These are phyloP conservation scores for Uropetala carovei DNA, from an alignment of 2,888 invertebrate species.

Conservation along the genomic window DNA sequence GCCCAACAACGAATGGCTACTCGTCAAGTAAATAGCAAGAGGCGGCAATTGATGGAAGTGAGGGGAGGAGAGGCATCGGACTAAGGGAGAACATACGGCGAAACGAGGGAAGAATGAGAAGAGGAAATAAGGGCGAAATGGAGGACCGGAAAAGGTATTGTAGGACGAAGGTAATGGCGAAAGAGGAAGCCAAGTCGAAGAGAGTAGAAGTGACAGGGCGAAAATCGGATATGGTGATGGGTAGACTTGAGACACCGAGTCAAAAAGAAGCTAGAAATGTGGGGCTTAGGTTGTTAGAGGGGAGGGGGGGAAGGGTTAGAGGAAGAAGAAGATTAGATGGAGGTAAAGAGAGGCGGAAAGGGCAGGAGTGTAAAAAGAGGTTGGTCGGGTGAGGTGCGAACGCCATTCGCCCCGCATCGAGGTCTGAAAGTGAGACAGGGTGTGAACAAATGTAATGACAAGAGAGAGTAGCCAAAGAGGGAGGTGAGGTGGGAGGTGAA, in stretches of 20 bases:
- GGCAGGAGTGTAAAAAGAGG: neutral
- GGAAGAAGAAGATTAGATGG: neutral
- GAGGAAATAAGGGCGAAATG: no score
- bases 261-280: neutral
- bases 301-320: neutral
- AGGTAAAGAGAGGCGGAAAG: neutral
- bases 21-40: no score
- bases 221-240: constrained; percentile 16
- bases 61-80: no score
- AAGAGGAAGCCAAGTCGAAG: neutral
- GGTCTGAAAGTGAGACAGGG: neutral
- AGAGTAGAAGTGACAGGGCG: neutral
- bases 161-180: neutral
- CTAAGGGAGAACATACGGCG: no score
- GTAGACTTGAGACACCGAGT: neutral
- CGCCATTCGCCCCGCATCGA: neutral
- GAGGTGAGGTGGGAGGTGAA: neutral
- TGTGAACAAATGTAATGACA: neutral
- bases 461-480: neutral
- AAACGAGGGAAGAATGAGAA: no score
- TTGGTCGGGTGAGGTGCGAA: neutral
- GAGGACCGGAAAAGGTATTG: neutral
- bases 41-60: no score
- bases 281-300: no score
- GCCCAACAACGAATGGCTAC: no score